A percentile compares a stretch with the other conserved stretches of the same genome.
These are phyloP conservation scores for Sarcophaga variegata DNA, from an alignment of 2,888 invertebrate species.

Conservation along the genomic window DNA sequence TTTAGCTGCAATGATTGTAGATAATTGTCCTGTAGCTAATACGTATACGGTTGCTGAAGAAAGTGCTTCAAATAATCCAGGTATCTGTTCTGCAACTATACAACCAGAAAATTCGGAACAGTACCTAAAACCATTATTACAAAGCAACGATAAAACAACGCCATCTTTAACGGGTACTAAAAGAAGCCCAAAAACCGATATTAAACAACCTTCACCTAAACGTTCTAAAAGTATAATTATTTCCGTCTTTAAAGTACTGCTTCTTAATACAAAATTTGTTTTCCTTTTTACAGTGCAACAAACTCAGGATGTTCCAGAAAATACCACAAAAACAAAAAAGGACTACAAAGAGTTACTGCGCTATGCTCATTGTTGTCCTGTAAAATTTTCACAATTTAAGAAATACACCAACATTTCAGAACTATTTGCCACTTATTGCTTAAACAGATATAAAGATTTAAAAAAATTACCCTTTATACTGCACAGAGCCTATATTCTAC, in stretches of 20 bases:
- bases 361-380: slow-evolving; percentile 42
- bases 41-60: no score
- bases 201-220: slow-evolving; percentile 21
- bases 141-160: background rate
- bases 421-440: slow-evolving; percentile 29
- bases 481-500: slow-evolving; percentile 34
- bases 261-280: background rate
- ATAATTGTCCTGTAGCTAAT: background rate
- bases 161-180: background rate
- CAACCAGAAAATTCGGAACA: background rate
- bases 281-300: background rate
- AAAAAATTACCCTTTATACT: slow-evolving; percentile 28
- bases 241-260: background rate
- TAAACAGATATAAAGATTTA: slow-evolving; percentile 24
- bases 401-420: slow-evolving; percentile 34
- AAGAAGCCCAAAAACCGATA: background rate
- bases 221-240: slow-evolving; percentile 34
- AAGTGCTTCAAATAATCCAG: no score
- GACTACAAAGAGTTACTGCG: slow-evolving; percentile 15
- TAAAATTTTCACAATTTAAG: slow-evolving; percentile 24
- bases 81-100: background rate
- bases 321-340: background rate
- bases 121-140: background rate
- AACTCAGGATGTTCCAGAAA: background rate
- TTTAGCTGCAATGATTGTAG: background rate